phyloP scores from a whole-genome alignment of 1,140 invertebrate genomes.

The Euwallacea similis region DNA sequence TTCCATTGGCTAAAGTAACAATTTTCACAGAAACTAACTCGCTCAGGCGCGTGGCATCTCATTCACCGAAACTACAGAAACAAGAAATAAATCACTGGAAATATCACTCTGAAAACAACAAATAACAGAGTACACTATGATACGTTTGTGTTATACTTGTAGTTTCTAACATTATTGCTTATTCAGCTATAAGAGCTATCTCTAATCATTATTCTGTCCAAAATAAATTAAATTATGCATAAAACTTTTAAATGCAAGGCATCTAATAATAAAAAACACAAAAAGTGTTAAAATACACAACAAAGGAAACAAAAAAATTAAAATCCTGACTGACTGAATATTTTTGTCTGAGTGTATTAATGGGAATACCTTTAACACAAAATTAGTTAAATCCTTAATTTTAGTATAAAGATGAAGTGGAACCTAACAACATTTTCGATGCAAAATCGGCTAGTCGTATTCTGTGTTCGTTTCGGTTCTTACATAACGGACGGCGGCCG shows the following conservation, averaged over 20 bases:
- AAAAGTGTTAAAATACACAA: too few species aligned
- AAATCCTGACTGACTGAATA: too few species aligned
- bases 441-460: too few species aligned
- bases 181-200: constrained; percentile 9
- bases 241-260: not conserved
- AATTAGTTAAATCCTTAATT: not conserved
- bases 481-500: too few species aligned
- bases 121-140: not conserved
- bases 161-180: constrained; percentile 5
- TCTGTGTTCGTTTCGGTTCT: too few species aligned
- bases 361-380: not conserved
- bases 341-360: too few species aligned
- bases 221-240: not conserved
- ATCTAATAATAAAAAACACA: too few species aligned
- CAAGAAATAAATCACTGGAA: constrained; percentile 10
- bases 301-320: too few species aligned
- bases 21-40: constrained; percentile 16
- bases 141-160: not conserved
- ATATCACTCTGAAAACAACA: constrained; percentile 1
- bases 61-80: not conserved
- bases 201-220: not conserved
- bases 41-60: not conserved
- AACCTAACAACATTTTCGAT: too few species aligned
- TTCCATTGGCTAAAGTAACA: constrained; percentile 6
- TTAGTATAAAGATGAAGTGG: too few species aligned